Conservation (phyloP, 2,797 vertebrate species). For the Lacerta agilis region DNA sequence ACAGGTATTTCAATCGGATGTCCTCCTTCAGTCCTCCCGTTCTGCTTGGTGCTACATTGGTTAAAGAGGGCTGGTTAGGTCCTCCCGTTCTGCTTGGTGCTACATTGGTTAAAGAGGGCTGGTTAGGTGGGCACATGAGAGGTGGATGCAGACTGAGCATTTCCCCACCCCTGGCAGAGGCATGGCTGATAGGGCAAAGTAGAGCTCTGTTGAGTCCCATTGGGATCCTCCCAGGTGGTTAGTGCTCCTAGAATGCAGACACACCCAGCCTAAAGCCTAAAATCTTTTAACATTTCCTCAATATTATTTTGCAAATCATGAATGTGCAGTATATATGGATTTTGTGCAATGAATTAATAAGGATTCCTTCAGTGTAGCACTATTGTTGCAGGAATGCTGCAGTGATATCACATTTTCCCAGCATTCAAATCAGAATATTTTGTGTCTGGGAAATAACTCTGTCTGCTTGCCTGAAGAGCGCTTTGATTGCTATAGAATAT, state of each 20-base stretch:
- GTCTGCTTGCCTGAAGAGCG: background rate
- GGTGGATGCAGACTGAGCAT: background rate
- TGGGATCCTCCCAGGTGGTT: background rate
- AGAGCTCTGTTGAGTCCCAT: too few species aligned
- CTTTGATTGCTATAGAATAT: background rate
- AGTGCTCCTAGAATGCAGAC: background rate
- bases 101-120: background rate
- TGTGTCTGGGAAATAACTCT: background rate
- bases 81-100: background rate
- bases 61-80: background rate
- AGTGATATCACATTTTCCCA: background rate
- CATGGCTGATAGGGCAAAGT: background rate
- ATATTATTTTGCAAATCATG: background rate
- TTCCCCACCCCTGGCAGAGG: background rate
- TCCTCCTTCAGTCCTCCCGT: background rate
- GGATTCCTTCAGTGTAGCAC: background rate
- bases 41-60: background rate
- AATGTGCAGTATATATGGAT: background rate
- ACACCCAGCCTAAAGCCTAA: background rate
- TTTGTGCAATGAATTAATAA: background rate
- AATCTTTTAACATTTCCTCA: background rate
- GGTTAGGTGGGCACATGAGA: background rate
- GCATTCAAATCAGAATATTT: background rate
- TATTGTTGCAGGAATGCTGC: background rate
- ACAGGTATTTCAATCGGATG: background rate